phyloP scores from a whole-genome alignment of 2,888 invertebrate genomes.

The Eudemis profundana region DNA sequence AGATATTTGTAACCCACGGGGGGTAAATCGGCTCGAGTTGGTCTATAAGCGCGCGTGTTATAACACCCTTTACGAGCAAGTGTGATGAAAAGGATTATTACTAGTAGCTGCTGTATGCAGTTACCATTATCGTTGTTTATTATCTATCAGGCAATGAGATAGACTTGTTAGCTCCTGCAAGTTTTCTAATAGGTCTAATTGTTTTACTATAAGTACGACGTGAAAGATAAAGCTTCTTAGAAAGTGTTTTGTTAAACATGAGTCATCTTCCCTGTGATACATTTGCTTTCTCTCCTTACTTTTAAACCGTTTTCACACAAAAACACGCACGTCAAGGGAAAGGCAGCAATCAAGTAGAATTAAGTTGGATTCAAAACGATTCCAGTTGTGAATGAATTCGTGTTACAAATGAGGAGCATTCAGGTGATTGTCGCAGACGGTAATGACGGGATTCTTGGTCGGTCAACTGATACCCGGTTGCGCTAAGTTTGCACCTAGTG shows the following conservation, averaged over 20 bases:
- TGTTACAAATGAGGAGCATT: constrained; percentile 36
- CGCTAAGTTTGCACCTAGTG: not conserved
- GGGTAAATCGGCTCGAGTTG: too few species aligned
- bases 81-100: too few species aligned
- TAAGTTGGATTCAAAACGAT: constrained; percentile 31
- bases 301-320: constrained; percentile 5
- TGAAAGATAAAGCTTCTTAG: constrained; percentile 2
- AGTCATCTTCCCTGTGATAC: constrained; percentile 20
- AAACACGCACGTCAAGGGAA: constrained; percentile 17
- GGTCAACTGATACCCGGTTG: not conserved
- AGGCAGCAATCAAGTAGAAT: constrained; percentile 42
- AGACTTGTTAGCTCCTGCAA: not conserved
- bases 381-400: constrained; percentile 33
- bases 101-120: too few species aligned
- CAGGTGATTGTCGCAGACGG: constrained; percentile 37
- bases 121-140: constrained; percentile 2
- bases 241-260: constrained; percentile 17
- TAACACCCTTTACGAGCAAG: too few species aligned
- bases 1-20: too few species aligned
- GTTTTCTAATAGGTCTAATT: not conserved
- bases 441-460: constrained; percentile 38
- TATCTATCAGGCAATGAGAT: constrained; percentile 6
- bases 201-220: not conserved
- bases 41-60: too few species aligned
- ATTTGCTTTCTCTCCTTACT: constrained; percentile 13